Base-by-base conservation (phyloP, 2,797 vertebrate genomes). In the Dipus sagitta region DNA sequence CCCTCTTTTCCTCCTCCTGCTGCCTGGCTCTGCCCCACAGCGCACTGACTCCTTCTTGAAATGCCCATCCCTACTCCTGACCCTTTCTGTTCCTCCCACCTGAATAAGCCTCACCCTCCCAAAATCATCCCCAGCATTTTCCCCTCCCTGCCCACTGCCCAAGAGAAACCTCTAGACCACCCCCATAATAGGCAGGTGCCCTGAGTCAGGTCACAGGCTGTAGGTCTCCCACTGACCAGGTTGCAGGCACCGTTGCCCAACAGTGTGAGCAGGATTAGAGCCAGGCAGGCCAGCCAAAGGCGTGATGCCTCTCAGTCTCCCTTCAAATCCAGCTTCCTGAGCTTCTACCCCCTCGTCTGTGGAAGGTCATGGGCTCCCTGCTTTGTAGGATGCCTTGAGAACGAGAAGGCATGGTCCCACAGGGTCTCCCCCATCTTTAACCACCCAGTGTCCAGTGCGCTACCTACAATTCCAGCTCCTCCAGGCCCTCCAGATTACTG, bases 291-390 rank as follows among this genome's bases (percentile, higher is more conserved):
- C 24, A 11, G 26, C 24, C 74, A 71, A 17, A 15, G 62, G 64
- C 9, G 4, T 0, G 0, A 30, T 0, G 0, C 70, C n/a, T 60
- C n/a, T 0, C 1, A 7, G 34, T 17, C 30, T 88, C 28, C 17
- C 23, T 68, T 42, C 9, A 60, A 78, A 47, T 21, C n/a, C 12
- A 12, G 10, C 17, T 86, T 62, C 60, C 42, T n/a, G 64, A 86
- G 47, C 12, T 23, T 42, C 3, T 0, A 15, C 11, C n/a, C 54
- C 23, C 15, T 72, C 65, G 17, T 47, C 58, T 80, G 72, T 79
- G 32, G 77, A 28, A 21, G 77, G n/a, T 21, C 24, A 2, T 1
- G 3, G 1, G n/a, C 38, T 13, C 26, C 47, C 34, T 6, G 0
- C 12, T 52, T 60, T 5, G 42, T 13, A 87, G 2, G 3, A 2